Percentiles rank a stretch among this genome's conserved stretches.
phyloP scores from a whole-genome alignment of 1,140 invertebrate genomes.

The Drosophila bocki region DNA sequence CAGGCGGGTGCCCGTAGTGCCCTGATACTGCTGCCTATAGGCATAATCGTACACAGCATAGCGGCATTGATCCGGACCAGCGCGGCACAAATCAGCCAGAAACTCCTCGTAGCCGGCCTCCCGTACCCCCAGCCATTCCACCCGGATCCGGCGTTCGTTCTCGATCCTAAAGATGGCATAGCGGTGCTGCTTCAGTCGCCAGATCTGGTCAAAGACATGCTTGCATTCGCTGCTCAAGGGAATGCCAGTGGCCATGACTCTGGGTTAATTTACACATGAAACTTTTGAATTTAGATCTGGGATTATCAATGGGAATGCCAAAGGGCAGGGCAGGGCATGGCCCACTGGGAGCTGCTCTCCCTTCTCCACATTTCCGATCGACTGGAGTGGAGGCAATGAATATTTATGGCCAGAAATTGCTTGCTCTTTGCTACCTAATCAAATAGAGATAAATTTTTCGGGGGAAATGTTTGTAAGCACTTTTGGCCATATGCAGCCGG shows the following conservation, averaged over 20 bases:
- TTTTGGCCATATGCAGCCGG: neutral
- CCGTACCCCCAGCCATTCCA: constrained; percentile 40
- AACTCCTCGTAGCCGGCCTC: constrained; percentile 51
- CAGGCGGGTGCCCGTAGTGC: constrained; percentile 19
- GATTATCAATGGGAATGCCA: neutral
- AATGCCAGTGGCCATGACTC: constrained; percentile 55
- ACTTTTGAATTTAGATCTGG: neutral
- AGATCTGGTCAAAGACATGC: constrained; percentile 52
- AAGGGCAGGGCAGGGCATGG: neutral
- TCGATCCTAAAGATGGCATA: constrained; percentile 55
- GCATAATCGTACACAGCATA: constrained; percentile 60
- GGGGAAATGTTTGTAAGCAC: constrained; percentile 21
- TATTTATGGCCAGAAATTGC: constrained; percentile 25
- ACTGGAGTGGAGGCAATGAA: neutral
- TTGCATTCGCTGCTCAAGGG: constrained; percentile 34
- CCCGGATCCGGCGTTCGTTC: constrained; percentile 28
- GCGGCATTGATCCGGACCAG: constrained; percentile 43
- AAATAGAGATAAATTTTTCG: constrained; percentile 38
- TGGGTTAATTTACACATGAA: neutral
- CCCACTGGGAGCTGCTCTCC: neutral
- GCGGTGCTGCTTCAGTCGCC: constrained; percentile 46
- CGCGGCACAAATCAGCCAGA: constrained; percentile 28
- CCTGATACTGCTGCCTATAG: constrained; percentile 46
- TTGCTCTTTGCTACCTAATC: constrained; percentile 15
- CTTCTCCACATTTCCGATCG: neutral